phyloP scores from a whole-genome alignment of 1,140 invertebrate genomes.

The Drosophila funebris region DNA sequence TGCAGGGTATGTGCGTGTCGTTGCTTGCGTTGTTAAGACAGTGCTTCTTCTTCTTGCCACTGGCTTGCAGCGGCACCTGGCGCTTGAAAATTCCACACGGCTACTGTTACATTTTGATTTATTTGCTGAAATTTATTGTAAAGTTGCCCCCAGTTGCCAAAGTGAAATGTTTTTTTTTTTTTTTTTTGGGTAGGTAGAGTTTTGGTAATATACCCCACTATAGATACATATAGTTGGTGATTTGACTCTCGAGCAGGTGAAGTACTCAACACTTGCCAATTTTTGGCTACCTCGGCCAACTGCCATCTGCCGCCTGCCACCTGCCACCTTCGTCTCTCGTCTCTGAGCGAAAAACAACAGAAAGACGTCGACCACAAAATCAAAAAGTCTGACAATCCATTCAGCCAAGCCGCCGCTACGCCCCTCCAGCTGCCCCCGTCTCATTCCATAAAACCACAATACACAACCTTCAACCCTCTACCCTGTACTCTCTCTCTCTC shows the following conservation, averaged over 20 bases:
- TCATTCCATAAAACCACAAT: background rate
- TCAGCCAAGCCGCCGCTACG: slow-evolving; percentile 43
- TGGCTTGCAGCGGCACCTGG: slow-evolving; percentile 55
- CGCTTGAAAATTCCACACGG: slow-evolving; percentile 75
- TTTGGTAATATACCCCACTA: slow-evolving; percentile 20
- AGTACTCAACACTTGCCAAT: slow-evolving; percentile 34
- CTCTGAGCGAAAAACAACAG: slow-evolving; percentile 12
- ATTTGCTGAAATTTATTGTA: slow-evolving; percentile 80
- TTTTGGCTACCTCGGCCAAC: background rate
- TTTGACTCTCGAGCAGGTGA: slow-evolving; percentile 14
- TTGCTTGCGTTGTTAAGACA: background rate
- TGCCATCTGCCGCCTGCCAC: too few species aligned
- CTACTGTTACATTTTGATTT: slow-evolving; percentile 80
- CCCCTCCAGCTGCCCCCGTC: too few species aligned
- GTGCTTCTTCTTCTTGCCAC: background rate
- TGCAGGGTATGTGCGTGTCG: background rate
- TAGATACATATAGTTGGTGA: slow-evolving; percentile 22
- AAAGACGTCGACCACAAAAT: slow-evolving; percentile 38
- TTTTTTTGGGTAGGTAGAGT: background rate
- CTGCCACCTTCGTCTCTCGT: background rate
- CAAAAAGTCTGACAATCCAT: slow-evolving; percentile 59
- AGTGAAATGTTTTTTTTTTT: slow-evolving; percentile 28
- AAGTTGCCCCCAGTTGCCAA: slow-evolving; percentile 55
- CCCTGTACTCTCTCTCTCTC: background rate
- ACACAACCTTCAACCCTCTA: background rate